Evolutionary conservation across 2,797 vertebrate species (phyloP).

Genomic region (Huso huso): DNA sequence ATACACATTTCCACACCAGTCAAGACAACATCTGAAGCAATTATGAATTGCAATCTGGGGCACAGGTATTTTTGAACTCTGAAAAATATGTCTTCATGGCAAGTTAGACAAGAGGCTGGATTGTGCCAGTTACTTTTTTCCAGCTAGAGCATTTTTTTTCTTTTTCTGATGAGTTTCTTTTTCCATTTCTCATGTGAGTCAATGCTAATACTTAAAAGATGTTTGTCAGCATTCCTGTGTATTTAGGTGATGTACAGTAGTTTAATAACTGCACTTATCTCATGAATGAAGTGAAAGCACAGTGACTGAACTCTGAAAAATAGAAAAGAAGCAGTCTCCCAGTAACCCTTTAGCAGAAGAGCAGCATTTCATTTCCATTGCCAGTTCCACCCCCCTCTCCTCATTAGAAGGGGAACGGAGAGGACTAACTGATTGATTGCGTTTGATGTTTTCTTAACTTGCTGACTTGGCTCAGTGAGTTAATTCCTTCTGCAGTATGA

Average conservation of each 20-base stretch:
- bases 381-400: background rate
- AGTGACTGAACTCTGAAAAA: background rate
- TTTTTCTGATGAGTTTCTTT: slow-evolving; percentile 11
- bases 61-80: no score
- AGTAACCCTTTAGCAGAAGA: background rate
- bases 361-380: background rate
- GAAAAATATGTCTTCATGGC: no score
- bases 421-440: slow-evolving; percentile 12
- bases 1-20: no score
- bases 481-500: slow-evolving; percentile 18
- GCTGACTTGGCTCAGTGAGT: background rate
- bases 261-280: background rate
- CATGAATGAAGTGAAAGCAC: background rate
- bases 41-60: no score
- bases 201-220: background rate
- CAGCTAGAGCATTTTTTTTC: background rate
- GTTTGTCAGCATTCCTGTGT: background rate
- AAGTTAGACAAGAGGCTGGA: no score
- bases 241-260: background rate
- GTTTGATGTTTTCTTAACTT: slow-evolving; percentile 9
- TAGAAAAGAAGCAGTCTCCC: background rate
- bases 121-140: no score
- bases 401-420: background rate
- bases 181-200: background rate
- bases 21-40: no score